A percentile compares a stretch with the other conserved stretches of the same genome.
Conservation (phyloP, 1,140 invertebrate species). For the Linepithema humile region DNA sequence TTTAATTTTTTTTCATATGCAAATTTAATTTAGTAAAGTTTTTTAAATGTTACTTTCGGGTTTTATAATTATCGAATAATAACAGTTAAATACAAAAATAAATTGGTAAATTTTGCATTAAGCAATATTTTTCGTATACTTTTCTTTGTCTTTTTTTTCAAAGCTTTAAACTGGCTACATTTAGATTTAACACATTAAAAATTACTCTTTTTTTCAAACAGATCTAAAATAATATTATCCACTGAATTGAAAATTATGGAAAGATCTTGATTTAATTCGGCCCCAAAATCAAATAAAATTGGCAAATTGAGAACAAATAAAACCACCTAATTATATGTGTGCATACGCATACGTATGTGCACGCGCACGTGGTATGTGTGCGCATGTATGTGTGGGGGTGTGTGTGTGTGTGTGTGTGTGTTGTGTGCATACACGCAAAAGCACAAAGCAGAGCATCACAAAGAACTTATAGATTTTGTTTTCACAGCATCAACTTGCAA, state of each 20-base stretch:
- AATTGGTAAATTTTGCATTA: too few species aligned
- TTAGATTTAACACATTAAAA: too few species aligned
- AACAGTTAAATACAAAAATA: too few species aligned
- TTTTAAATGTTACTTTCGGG: too few species aligned
- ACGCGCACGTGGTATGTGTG: too few species aligned
- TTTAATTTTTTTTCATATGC: too few species aligned
- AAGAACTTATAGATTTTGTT: slow-evolving; percentile 52
- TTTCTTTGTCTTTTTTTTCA: too few species aligned
- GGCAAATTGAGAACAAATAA: slow-evolving; percentile 2
- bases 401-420: background rate
- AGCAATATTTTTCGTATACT: too few species aligned
- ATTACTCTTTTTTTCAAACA: background rate
- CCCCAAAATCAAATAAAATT: slow-evolving; percentile 15
- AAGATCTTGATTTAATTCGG: background rate
- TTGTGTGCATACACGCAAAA: background rate
- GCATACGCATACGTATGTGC: too few species aligned
- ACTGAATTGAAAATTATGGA: background rate
- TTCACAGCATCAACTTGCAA: slow-evolving; percentile 62
- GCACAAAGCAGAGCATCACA: background rate
- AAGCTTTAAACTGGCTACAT: too few species aligned
- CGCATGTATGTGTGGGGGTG: background rate
- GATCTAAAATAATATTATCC: background rate
- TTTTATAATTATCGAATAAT: too few species aligned
- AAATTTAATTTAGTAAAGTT: too few species aligned
- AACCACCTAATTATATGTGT: slow-evolving; percentile 56